Evolutionary conservation across 2,113 vertebrate genomes (phyloP), one percentile per base, ranked within the genome.

Genomic region (Bettongia penicillata): DNA sequence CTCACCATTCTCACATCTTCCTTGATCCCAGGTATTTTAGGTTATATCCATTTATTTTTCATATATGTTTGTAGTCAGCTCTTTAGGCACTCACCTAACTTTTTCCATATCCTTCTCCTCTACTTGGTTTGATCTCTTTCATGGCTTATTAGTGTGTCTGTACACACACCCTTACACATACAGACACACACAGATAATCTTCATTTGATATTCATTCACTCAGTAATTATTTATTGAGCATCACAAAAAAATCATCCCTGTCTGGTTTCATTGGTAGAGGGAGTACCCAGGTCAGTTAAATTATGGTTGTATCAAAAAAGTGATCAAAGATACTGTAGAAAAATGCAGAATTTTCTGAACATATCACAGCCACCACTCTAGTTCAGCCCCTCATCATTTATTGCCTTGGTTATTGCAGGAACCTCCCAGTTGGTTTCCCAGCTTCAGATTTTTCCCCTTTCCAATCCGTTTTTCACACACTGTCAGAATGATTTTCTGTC

Each of bases 1-100:
- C 91, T 99, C 90, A 97, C 93, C 2, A 97, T 99, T 89, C 98
- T 99, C 52, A 98, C 91, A 92, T 99, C 99, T 53, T 95, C 98
- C 16, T 95, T 99, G 52, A 99, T 99, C 52, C 99, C 99, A 99
- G 99, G 99, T 99, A 98, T 51, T 50, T 94, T 94, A 61, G 51
- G 53, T 8, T 6, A 49, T 48, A 14, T 92, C 19, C 90, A 11
- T 91, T 84, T 94, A 37, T 92, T 94, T 96, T 95, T 57, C 53
- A 12, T 68, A 8, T 92, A n/a, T 92, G n/a, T 25, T 5, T 93
- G 89, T 94, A 95, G 11, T 31, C 11, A 95, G 10, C 9, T 57
- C 77, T 94, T n/a, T 37, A 68, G 61, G 61, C 12, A 37, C 61
- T 16, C 31, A 37, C 16, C 61, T 61, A 61, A 61, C 28, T 12